Percentiles rank a stretch among this genome's conserved stretches.
Conservation (phyloP, 2,888 invertebrate species). For the Apamea epomidion region DNA sequence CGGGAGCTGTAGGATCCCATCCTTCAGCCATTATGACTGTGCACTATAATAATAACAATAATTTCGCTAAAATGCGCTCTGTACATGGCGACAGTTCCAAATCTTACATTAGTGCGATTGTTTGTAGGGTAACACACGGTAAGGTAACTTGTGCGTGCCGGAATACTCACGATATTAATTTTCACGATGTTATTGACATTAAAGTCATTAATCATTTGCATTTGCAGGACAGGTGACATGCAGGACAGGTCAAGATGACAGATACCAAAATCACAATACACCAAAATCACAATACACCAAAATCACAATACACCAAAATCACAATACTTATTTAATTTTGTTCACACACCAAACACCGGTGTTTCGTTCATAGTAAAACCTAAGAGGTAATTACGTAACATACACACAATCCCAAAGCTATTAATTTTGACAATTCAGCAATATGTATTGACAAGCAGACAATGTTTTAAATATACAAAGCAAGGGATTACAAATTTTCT, state of each 20-base stretch:
- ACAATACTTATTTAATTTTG: neutral
- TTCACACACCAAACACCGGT: too few species aligned
- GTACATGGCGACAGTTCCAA: conserved; percentile 64
- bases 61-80: conserved; percentile 67
- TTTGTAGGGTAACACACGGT: conserved; percentile 57
- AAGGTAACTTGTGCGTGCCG: neutral
- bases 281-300: neutral
- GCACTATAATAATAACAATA: conserved; percentile 64
- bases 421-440: neutral
- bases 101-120: conserved; percentile 74
- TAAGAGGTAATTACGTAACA: neutral
- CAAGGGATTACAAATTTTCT: neutral
- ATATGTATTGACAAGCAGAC: neutral
- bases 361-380: neutral
- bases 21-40: conserved; percentile 45
- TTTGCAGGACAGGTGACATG: neutral
- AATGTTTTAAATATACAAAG: neutral
- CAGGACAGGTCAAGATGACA: neutral
- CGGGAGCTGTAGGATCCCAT: conserved; percentile 9
- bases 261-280: neutral
- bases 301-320: neutral
- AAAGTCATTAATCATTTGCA: neutral
- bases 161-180: neutral
- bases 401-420: neutral
- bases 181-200: neutral